Conservation (phyloP, 1,140 invertebrate genomes). For the Drosophila novamexicana region DNA sequence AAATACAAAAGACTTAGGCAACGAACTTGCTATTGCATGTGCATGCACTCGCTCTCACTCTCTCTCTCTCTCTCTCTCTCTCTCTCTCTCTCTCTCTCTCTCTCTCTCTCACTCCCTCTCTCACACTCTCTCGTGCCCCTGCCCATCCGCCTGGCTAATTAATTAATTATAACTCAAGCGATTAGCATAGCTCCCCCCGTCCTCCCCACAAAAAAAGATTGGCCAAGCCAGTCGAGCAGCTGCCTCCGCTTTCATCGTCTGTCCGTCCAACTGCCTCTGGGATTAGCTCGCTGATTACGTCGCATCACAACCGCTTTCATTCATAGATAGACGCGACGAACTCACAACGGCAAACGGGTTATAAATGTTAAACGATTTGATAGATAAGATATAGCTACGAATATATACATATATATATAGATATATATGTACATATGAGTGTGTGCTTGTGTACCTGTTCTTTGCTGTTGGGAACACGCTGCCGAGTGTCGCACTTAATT, state of each 20-base stretch:
- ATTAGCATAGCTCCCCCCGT: conserved; percentile 59
- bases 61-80: background rate
- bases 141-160: conserved; percentile 54
- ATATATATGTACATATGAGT: conserved; percentile 18
- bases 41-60: background rate
- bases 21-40: conserved; percentile 55
- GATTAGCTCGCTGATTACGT: conserved; percentile 45
- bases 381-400: conserved; percentile 68
- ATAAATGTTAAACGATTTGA: conserved; percentile 79
- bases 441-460: conserved; percentile 21
- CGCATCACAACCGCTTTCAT: conserved; percentile 61
- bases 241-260: conserved; percentile 50
- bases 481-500: conserved; percentile 78
- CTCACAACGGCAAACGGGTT: conserved; percentile 63
- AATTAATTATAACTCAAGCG: conserved; percentile 77
- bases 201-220: background rate
- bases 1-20: conserved; percentile 75
- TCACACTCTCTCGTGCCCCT: background rate
- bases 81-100: background rate
- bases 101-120: background rate
- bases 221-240: conserved; percentile 22
- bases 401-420: conserved; percentile 8
- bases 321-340: conserved; percentile 60
- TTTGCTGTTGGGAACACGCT: conserved; percentile 58
- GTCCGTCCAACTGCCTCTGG: conserved; percentile 17